phyloP scores from a whole-genome alignment of 2,797 vertebrate species.

The Pitangus sulphuratus region DNA sequence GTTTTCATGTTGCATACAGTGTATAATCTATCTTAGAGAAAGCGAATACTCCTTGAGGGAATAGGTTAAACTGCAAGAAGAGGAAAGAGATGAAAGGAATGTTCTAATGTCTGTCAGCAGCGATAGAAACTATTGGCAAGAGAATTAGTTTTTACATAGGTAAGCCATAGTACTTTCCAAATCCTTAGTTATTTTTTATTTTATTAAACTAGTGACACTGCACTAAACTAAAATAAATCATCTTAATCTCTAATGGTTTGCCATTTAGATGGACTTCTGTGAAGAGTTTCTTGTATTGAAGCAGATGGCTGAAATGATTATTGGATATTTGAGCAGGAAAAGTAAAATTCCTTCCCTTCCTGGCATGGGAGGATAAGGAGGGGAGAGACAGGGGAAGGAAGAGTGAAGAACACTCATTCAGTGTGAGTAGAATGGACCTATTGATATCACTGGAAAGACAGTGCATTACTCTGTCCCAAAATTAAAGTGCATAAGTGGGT shows the following conservation, averaged over 20 bases:
- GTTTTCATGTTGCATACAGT: slow-evolving; percentile 64
- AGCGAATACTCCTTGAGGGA: slow-evolving; percentile 76
- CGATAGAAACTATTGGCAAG: slow-evolving; percentile 57
- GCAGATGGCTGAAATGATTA: slow-evolving; percentile 52
- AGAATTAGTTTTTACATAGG: slow-evolving; percentile 61
- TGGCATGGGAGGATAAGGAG: slow-evolving; percentile 16
- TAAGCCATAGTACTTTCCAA: slow-evolving; percentile 60
- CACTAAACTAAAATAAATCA: slow-evolving; percentile 68
- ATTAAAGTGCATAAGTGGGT: neutral
- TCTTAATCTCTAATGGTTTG: slow-evolving; percentile 55
- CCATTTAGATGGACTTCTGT: slow-evolving; percentile 49
- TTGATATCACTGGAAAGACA: neutral
- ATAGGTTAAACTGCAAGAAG: slow-evolving; percentile 70
- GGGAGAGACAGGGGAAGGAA: neutral
- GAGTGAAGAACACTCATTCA: neutral
- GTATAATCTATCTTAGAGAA: slow-evolving; percentile 75
- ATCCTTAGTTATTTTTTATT: slow-evolving; percentile 68
- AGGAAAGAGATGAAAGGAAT: slow-evolving; percentile 77
- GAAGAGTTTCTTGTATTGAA: slow-evolving; percentile 50
- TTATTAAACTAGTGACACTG: slow-evolving; percentile 64
- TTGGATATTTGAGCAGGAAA: slow-evolving; percentile 50
- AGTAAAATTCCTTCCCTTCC: slow-evolving; percentile 43
- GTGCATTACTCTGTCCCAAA: neutral
- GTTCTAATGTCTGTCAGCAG: slow-evolving; percentile 74
- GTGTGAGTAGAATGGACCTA: slow-evolving; percentile 7